Evolutionary conservation across 2,888 invertebrate species (phyloP).

Genomic region (Chalcis sispes): DNA sequence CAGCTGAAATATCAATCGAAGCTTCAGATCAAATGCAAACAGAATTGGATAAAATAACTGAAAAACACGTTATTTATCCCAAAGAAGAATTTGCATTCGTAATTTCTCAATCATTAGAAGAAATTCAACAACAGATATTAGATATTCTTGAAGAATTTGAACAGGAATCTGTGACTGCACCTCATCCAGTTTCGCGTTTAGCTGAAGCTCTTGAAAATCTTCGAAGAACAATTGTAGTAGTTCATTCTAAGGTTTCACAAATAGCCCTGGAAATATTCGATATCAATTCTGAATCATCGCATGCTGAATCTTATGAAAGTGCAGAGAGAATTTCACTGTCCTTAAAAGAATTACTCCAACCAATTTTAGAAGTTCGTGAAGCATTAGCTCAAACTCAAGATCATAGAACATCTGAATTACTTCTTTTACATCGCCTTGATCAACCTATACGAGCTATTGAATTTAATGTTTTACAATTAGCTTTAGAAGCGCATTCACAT

Average conservation of each 20-base stretch:
- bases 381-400: constrained; percentile 59
- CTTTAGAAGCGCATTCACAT: constrained; percentile 55
- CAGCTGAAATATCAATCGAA: constrained; percentile 25
- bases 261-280: constrained; percentile 42
- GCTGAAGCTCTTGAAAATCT: constrained; percentile 65
- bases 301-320: constrained; percentile 50
- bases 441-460: constrained; percentile 63
- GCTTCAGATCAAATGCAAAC: constrained; percentile 28
- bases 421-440: constrained; percentile 64
- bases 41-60: constrained; percentile 36
- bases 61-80: constrained; percentile 53
- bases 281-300: constrained; percentile 45
- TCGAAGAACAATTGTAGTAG: constrained; percentile 58
- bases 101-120: constrained; percentile 60
- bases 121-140: constrained; percentile 64
- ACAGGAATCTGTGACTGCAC: constrained; percentile 61
- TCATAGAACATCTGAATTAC: constrained; percentile 63
- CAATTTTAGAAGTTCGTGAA: constrained; percentile 60
- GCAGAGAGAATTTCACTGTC: constrained; percentile 54
- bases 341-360: constrained; percentile 58
- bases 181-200: constrained; percentile 61
- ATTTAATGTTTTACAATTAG: constrained; percentile 58
- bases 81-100: constrained; percentile 53
- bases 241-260: constrained; percentile 51
- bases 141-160: constrained; percentile 68